phyloP scores from a whole-genome alignment of 2,113 vertebrate genomes.

The Xiphophorus couchianus region DNA sequence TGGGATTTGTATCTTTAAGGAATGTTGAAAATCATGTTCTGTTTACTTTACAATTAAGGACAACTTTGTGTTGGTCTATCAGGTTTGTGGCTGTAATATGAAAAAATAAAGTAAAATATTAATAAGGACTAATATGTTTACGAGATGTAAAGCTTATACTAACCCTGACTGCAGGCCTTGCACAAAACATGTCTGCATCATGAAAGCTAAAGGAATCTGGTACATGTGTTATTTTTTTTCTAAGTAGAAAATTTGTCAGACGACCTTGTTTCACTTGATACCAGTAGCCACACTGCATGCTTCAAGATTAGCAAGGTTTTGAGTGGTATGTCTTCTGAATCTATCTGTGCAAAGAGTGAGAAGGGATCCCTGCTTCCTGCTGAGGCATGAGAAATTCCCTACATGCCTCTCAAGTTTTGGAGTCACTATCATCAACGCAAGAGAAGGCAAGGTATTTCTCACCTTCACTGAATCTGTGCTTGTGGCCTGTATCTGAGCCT shows the following conservation, averaged over 20 bases:
- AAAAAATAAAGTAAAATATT: no score
- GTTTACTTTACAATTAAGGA: no score
- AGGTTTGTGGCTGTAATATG: no score
- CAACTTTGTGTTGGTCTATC: no score
- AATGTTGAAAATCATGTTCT: no score
- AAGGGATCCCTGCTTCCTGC: slow-evolving; percentile 54
- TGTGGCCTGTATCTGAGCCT: slow-evolving; percentile 36
- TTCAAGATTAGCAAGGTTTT: not conserved
- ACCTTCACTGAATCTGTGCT: slow-evolving; percentile 57
- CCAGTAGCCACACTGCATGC: not conserved
- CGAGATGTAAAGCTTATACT: no score
- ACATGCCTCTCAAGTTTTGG: slow-evolving; percentile 67
- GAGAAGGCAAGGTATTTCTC: slow-evolving; percentile 67
- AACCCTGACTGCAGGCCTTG: not conserved
- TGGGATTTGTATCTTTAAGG: no score
- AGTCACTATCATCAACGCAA: slow-evolving; percentile 60
- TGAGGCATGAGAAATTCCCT: slow-evolving; percentile 71
- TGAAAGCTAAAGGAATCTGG: slow-evolving; percentile 6
- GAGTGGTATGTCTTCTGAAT: slow-evolving; percentile 15
- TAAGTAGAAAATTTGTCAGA: slow-evolving; percentile 12
- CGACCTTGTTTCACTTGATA: slow-evolving; percentile 7
- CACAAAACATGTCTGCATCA: slow-evolving; percentile 12
- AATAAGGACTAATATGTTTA: no score
- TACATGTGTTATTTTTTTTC: not conserved
- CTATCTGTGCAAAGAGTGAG: slow-evolving; percentile 25